Evolutionary conservation across 2,888 invertebrate species (phyloP), one percentile per base, ranked within the genome.

Genomic region (Yponomeuta evonymella): DNA sequence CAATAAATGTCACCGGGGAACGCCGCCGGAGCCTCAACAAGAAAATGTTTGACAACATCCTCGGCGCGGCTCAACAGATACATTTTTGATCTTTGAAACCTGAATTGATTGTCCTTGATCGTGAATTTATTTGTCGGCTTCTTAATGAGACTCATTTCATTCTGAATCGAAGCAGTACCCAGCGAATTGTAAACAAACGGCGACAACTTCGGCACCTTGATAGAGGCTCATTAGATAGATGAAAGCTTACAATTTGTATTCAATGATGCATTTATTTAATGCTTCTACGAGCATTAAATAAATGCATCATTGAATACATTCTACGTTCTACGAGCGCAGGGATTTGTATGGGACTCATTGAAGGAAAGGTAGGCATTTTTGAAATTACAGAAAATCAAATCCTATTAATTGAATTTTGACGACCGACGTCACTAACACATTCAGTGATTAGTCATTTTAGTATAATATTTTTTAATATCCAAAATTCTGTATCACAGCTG

Each of bases 1-100:
- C 87, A 83, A 87, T 86, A 85, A 85, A 83, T 84, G 86, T 88
- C 89, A 86, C 88, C 75, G 78, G 90, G 87, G 89, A 86, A 81
- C 83, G 84, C 10, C 58, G 29, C 51, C 30, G 23, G n/a, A 12
- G 51, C 51, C 51, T 58, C 51, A 58, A 58, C 51, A 58, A n/a
- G 33, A 33, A 67, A 23, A n/a, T 43, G 15, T 58, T 58, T 58
- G 51, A 58, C 51, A 58, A 58, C 12, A 58, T 58, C 51, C 51
- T 15, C 12, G 15, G 15, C 51, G 51, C 15, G 51, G 51, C 51
- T 58, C 51, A 58, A 58, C 51, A 15, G 51, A 58, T 58, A 58
- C 51, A 58, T 58, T 58, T 58, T 15, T 12, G 51, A 12, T 58
- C 51, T 12, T 12, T 11, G 9, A 30, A 65, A 30, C 29, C 65